phyloP scores from a whole-genome alignment of 1,140 invertebrate species.

The Camponotus floridanus region DNA sequence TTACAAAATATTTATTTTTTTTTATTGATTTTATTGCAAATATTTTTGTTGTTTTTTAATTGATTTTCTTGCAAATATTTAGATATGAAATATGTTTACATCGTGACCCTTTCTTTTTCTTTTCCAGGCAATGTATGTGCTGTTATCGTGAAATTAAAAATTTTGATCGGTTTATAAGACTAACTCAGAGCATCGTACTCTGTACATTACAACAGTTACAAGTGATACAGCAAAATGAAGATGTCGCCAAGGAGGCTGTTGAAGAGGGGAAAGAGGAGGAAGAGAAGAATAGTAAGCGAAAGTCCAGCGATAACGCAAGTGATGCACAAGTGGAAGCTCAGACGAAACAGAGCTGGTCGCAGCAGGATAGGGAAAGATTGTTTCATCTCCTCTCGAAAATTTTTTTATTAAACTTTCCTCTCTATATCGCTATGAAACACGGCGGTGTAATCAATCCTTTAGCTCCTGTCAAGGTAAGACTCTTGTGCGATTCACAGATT shows the following conservation, averaged over 20 bases:
- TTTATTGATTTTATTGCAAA: too few species aligned
- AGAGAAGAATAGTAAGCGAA: constrained; percentile 75
- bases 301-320: constrained; percentile 65
- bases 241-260: constrained; percentile 77
- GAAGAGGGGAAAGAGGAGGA: constrained; percentile 76
- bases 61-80: background rate
- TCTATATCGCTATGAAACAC: constrained; percentile 97
- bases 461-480: constrained; percentile 82
- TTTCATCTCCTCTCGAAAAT: constrained; percentile 93
- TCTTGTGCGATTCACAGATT: background rate
- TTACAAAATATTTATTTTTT: too few species aligned
- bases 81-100: background rate
- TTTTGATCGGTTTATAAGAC: constrained; percentile 94
- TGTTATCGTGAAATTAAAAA: constrained; percentile 96
- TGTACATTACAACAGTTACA: constrained; percentile 92
- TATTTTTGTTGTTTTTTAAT: too few species aligned
- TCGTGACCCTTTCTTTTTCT: constrained; percentile 76
- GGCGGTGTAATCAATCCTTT: constrained; percentile 83
- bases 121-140: constrained; percentile 95
- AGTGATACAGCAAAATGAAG: constrained; percentile 89
- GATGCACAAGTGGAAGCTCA: constrained; percentile 64
- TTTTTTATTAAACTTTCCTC: constrained; percentile 95
- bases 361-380: constrained; percentile 92
- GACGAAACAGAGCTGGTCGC: constrained; percentile 87
- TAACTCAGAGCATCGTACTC: constrained; percentile 93